Percentiles rank a stretch among this genome's conserved stretches.
Conservation (phyloP, 2,888 invertebrate species). For the Torymus aiolomorphi region DNA sequence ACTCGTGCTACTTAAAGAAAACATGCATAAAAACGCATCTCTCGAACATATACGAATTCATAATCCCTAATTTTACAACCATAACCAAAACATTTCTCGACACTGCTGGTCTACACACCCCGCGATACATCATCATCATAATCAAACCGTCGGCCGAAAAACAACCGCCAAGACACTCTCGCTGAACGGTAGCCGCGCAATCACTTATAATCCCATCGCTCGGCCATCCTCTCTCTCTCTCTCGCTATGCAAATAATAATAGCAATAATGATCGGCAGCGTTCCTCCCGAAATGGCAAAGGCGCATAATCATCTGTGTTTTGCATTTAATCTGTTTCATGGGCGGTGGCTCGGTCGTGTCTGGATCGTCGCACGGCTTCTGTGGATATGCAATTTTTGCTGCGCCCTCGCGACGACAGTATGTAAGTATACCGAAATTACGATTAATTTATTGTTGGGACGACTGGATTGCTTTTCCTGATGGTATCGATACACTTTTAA, state of each 20-base stretch:
- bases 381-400: constrained; percentile 31
- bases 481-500: constrained; percentile 1
- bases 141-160: no score
- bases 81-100: no score
- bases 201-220: constrained; percentile 7
- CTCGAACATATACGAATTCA: constrained; percentile 10
- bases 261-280: no score
- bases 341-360: constrained; percentile 48
- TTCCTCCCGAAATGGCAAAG: constrained; percentile 12
- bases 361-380: constrained; percentile 41
- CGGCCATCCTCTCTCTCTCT: no score
- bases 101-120: no score
- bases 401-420: constrained; percentile 60
- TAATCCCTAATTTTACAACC: no score
- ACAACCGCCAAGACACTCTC: background rate
- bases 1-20: no score
- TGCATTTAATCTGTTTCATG: constrained; percentile 69
- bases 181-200: background rate
- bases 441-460: constrained; percentile 49
- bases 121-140: no score
- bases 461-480: constrained; percentile 31
- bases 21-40: background rate
- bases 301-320: constrained; percentile 54
- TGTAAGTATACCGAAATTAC: constrained; percentile 64
- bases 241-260: no score